Evolutionary conservation across 2,797 vertebrate species (phyloP).

Genomic region (Ataeniobius toweri): DNA sequence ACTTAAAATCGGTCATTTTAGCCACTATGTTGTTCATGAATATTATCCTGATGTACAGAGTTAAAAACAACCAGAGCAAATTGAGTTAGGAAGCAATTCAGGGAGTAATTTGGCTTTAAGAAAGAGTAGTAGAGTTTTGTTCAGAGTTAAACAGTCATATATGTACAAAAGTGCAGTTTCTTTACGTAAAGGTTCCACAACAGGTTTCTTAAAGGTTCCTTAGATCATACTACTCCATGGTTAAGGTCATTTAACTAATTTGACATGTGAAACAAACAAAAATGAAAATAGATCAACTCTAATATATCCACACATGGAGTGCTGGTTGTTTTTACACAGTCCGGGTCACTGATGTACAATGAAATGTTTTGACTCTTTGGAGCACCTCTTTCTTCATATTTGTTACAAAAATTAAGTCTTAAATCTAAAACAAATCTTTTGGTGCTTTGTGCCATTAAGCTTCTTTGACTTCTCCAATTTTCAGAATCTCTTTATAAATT

Average conservation of each 20-base stretch:
- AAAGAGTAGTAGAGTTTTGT: not conserved
- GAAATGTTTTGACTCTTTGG: no score
- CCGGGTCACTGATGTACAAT: no score
- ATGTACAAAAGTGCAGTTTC: not conserved
- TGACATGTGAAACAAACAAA: not conserved
- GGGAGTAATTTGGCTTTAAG: not conserved
- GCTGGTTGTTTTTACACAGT: not conserved
- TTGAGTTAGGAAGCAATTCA: not conserved
- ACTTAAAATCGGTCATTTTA: not conserved
- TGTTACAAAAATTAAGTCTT: no score
- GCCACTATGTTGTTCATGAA: not conserved
- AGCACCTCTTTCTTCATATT: no score
- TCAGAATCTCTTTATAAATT: no score
- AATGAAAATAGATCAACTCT: not conserved
- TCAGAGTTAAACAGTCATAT: not conserved
- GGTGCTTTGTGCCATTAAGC: no score
- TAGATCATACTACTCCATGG: no score
- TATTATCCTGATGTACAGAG: conserved; percentile 18
- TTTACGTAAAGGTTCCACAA: no score
- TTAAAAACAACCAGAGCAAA: conserved; percentile 23
- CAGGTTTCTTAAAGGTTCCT: no score
- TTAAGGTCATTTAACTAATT: no score
- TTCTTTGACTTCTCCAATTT: no score
- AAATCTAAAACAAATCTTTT: no score
- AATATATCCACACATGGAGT: not conserved